Conservation (phyloP, 2,888 invertebrate species). For the Gerris lacustris region DNA sequence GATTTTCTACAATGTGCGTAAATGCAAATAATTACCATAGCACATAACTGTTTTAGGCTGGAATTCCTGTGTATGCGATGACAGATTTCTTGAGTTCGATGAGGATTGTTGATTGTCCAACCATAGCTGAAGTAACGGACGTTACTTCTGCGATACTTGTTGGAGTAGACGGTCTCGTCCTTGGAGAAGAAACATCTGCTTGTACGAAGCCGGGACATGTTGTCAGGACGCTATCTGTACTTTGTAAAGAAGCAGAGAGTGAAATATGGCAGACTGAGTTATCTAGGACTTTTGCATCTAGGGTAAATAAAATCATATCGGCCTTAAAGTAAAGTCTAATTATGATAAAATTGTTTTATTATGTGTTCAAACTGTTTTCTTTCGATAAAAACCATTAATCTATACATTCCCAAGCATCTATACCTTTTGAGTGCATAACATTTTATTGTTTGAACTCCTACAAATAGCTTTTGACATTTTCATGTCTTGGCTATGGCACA, state of each 20-base stretch:
- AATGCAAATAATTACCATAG: too few species aligned
- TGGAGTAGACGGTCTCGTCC: conserved; percentile 55
- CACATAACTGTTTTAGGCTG: conserved; percentile 34
- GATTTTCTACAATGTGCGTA: too few species aligned
- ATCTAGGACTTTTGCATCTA: conserved; percentile 24
- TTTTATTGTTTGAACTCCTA: too few species aligned
- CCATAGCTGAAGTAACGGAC: conserved; percentile 53
- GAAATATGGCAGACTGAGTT: conserved; percentile 48
- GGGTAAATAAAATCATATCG: conserved; percentile 11
- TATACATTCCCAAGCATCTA: too few species aligned
- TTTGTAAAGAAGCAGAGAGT: conserved; percentile 57
- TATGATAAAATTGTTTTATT: neutral
- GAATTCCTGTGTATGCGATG: conserved; percentile 48
- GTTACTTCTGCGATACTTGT: conserved; percentile 62
- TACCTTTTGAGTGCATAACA: too few species aligned
- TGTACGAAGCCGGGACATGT: conserved; percentile 48
- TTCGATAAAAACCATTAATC: neutral
- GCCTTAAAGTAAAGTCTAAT: neutral
- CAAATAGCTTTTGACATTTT: too few species aligned
- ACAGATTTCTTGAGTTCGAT: conserved; percentile 40
- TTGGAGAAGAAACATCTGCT: conserved; percentile 57
- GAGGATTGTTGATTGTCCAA: conserved; percentile 42
- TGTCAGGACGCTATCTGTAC: conserved; percentile 39
- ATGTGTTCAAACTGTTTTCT: neutral
- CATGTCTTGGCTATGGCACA: too few species aligned